Conservation (phyloP, 1,140 invertebrate species). For the Bemisia tabaci region DNA sequence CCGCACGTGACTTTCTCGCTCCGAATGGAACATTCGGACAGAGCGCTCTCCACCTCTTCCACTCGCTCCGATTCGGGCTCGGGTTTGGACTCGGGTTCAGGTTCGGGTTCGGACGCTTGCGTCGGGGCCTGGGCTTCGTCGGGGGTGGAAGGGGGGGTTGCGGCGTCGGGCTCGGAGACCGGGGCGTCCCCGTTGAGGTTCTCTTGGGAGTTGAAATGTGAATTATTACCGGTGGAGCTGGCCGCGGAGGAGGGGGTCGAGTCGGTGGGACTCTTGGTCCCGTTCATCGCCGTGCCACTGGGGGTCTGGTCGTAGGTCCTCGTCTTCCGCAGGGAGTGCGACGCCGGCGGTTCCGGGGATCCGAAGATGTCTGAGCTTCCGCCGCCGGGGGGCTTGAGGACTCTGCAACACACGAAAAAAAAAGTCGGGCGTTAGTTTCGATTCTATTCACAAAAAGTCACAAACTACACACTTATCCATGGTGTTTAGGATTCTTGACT, state of each 20-base stretch:
- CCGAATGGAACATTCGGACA: background rate
- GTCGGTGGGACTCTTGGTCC: slow-evolving; percentile 8
- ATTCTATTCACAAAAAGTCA: too few relatives aligned
- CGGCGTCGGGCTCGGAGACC: too few relatives aligned
- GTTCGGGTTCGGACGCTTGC: too few relatives aligned
- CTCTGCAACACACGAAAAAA: slow-evolving; percentile 31
- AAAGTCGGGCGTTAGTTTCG: too few relatives aligned
- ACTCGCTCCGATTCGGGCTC: background rate
- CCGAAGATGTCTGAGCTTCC: slow-evolving; percentile 48
- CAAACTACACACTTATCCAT: too few relatives aligned
- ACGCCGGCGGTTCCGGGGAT: slow-evolving; percentile 13
- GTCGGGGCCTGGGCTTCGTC: too few relatives aligned
- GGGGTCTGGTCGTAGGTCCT: slow-evolving; percentile 26
- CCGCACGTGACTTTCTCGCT: background rate
- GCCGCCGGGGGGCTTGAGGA: slow-evolving; percentile 49
- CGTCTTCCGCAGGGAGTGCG: slow-evolving; percentile 23
- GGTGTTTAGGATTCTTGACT: too few relatives aligned
- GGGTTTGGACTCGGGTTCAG: background rate
- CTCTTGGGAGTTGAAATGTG: slow-evolving; percentile 16
- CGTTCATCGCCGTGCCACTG: slow-evolving; percentile 10
- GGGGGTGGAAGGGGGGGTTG: too few relatives aligned
- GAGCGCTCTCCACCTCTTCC: background rate
- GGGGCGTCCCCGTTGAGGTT: too few relatives aligned
- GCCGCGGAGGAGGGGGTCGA: slow-evolving; percentile 6
- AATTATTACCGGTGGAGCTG: slow-evolving; percentile 17